These are phyloP conservation scores for Panthera leo DNA, from an alignment of 2,113 vertebrate genomes.

Conservation along the genomic window DNA sequence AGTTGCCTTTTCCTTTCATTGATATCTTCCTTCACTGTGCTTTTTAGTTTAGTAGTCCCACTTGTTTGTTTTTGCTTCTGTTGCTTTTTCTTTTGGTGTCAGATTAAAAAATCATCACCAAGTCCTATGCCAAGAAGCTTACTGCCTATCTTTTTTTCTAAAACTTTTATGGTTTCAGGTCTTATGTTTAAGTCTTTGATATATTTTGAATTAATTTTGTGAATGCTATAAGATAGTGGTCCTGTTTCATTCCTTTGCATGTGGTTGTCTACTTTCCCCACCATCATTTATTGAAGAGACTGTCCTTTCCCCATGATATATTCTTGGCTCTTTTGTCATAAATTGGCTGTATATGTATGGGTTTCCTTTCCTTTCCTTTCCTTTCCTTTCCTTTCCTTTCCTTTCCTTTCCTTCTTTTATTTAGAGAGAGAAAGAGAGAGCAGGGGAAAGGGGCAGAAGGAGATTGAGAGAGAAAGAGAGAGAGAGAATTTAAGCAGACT, in stretches of 20 bases:
- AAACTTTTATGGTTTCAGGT: background rate
- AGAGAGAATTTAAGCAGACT: too few species aligned
- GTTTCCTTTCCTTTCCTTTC: background rate
- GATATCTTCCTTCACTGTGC: background rate
- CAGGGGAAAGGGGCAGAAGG: too few species aligned
- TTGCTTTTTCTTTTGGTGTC: background rate
- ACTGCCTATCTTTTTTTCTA: background rate
- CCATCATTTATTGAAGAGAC: too few species aligned
- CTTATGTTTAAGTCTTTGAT: background rate
- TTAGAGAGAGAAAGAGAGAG: too few species aligned
- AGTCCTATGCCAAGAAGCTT: background rate
- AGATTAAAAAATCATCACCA: background rate
- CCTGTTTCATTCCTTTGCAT: background rate
- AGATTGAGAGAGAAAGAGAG: too few species aligned
- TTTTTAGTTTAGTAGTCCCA: background rate
- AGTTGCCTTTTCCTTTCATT: background rate
- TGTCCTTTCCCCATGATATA: too few species aligned
- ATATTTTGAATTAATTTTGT: background rate
- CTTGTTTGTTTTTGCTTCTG: background rate
- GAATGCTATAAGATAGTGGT: background rate
- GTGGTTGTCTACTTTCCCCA: too few species aligned
- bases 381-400: too few species aligned
- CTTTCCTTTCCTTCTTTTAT: too few species aligned
- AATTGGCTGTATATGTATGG: background rate
- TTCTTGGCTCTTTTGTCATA: background rate